A percentile compares a stretch with the other conserved stretches of the same genome.
Evolutionary conservation across 2,113 vertebrate genomes (phyloP).

Genomic region (Thamnaconus septentrionalis): DNA sequence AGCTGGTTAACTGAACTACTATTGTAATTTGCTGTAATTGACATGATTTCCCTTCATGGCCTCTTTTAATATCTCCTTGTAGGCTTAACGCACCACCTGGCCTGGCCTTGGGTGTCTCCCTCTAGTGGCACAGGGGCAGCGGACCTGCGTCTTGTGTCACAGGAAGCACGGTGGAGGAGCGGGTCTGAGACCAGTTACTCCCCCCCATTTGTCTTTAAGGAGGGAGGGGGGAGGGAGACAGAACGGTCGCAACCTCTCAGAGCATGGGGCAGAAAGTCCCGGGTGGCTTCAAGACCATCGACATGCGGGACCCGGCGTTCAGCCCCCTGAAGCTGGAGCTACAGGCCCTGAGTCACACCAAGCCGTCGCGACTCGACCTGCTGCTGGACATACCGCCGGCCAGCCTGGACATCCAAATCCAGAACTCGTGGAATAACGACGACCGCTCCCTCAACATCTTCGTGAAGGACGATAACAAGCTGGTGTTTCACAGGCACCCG

Average conservation of each 20-base stretch:
- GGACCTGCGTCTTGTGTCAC: slow-evolving; percentile 36
- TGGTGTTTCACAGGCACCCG: slow-evolving; percentile 95
- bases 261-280: slow-evolving; percentile 99
- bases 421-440: slow-evolving; percentile 95
- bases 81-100: slow-evolving; percentile 25
- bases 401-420: slow-evolving; percentile 80
- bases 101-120: slow-evolving; percentile 48
- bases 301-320: slow-evolving; percentile 93
- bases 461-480: slow-evolving; percentile 95
- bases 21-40: neutral
- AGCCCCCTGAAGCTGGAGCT: slow-evolving; percentile 91
- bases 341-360: slow-evolving; percentile 90
- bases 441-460: slow-evolving; percentile 97
- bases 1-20: neutral
- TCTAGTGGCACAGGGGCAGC: slow-evolving; percentile 18
- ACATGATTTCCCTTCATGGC: slow-evolving; percentile 13
- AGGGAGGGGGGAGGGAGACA: slow-evolving; percentile 43
- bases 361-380: slow-evolving; percentile 91
- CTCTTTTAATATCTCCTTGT: slow-evolving; percentile 65
- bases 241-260: slow-evolving; percentile 50
- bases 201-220: slow-evolving; percentile 55
- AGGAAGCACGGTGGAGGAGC: slow-evolving; percentile 52
- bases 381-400: slow-evolving; percentile 93
- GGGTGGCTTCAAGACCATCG: slow-evolving; percentile 96
- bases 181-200: slow-evolving; percentile 42